Conservation (phyloP, 2,113 vertebrate genomes). For the Dinomys branickii region DNA sequence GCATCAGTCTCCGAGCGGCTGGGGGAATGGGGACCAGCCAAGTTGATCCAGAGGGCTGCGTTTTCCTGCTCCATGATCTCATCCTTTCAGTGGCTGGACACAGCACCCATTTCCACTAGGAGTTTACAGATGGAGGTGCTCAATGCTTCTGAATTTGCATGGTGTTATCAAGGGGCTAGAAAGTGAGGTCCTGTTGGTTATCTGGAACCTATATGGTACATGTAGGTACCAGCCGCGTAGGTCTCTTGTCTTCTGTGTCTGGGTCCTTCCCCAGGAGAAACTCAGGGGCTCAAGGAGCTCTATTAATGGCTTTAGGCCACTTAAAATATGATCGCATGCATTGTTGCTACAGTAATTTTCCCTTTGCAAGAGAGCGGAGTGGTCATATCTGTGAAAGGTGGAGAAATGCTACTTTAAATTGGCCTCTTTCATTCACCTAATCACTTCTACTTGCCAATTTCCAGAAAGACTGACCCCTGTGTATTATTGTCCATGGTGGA, state of each 20-base stretch:
- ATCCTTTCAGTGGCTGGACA: neutral
- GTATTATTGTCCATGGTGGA: neutral
- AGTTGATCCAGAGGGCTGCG: neutral
- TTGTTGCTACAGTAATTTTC: neutral
- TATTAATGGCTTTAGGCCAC: constrained; percentile 55
- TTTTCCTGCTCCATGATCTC: constrained; percentile 38
- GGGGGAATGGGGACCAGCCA: neutral
- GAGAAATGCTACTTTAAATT: neutral
- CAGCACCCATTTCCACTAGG: constrained; percentile 43
- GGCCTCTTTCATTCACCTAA: constrained; percentile 29
- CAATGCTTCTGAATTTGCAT: neutral
- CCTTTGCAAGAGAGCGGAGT: neutral
- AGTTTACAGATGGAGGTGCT: constrained; percentile 30
- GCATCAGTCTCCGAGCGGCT: neutral
- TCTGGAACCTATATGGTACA: neutral
- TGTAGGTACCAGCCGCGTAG: no score
- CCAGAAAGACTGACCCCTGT: neutral
- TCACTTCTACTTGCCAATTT: neutral
- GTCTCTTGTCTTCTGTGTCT: neutral
- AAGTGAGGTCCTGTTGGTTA: neutral
- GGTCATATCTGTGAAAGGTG: neutral
- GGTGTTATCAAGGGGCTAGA: neutral
- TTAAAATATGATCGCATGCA: constrained; percentile 16
- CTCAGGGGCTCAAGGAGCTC: neutral
- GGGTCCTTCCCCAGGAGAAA: constrained; percentile 5